phyloP scores from a whole-genome alignment of 2,113 vertebrate species.

The Desmodus rotundus region DNA sequence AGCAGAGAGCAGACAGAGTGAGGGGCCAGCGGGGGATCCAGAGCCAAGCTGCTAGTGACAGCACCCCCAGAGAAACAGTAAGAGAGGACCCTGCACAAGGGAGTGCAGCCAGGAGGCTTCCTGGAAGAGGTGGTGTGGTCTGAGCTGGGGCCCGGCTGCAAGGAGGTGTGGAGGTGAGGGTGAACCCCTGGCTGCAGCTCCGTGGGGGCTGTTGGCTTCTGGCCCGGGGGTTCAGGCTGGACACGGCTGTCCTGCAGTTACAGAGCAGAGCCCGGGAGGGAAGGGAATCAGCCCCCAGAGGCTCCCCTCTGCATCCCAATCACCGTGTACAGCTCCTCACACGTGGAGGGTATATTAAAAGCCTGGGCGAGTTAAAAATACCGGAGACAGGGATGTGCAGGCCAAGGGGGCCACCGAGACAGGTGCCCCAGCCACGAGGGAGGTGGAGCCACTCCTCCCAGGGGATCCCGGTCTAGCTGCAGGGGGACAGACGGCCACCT shows the following conservation, averaged over 20 bases:
- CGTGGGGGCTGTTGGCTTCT: fast-evolving
- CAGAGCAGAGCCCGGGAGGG: not conserved
- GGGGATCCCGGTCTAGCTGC: not conserved
- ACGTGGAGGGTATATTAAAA: not conserved
- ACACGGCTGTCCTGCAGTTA: fast-evolving
- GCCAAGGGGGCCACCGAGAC: fast-evolving
- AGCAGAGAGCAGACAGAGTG: fast-evolving
- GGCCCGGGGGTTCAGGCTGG: fast-evolving
- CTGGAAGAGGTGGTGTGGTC: not conserved
- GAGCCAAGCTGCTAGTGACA: too few species aligned
- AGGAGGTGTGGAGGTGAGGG: not conserved
- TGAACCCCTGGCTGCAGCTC: not conserved
- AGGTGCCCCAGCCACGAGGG: fast-evolving
- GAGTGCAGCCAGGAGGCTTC: not conserved
- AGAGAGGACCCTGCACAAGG: fast-evolving
- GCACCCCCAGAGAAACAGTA: not conserved
- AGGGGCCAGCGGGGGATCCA: not conserved
- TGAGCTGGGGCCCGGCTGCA: not conserved
- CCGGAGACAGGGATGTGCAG: not conserved
- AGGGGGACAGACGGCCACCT: not conserved
- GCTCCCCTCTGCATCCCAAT: not conserved
- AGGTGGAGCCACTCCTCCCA: fast-evolving
- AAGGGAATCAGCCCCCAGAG: fast-evolving
- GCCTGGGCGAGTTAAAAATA: conserved; percentile 15
- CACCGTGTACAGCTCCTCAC: not conserved